Percentiles rank a stretch among this genome's conserved stretches.
These are phyloP conservation scores for Falco peregrinus DNA, from an alignment of 2,797 vertebrate genomes.

Conservation along the genomic window DNA sequence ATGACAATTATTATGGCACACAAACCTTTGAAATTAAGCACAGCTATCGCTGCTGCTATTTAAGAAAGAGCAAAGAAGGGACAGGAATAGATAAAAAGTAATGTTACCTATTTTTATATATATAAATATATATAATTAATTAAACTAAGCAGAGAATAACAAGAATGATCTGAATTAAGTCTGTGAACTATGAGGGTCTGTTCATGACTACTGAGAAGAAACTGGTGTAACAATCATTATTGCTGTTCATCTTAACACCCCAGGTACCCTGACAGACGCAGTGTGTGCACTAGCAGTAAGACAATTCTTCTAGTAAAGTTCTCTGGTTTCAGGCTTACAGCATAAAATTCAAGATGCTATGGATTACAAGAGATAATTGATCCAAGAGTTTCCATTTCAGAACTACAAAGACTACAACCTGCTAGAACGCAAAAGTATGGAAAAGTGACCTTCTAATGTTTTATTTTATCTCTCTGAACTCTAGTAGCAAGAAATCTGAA, in stretches of 20 bases:
- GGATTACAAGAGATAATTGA: not conserved
- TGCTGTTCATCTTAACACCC: not conserved
- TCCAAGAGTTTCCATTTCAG: not conserved
- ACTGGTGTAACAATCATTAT: not conserved
- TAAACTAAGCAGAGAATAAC: not conserved
- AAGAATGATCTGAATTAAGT: not conserved
- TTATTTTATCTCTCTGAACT: not conserved
- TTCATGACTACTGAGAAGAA: not conserved
- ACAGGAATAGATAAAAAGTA: not conserved
- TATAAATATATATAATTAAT: not conserved
- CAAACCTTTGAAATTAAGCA: not conserved
- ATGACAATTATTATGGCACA: not conserved
- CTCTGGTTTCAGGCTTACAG: not conserved
- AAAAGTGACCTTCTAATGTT: not conserved
- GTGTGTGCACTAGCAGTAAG: accelerated
- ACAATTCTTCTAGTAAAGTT: not conserved
- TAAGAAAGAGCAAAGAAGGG: not conserved
- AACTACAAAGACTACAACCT: not conserved
- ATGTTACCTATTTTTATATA: not conserved
- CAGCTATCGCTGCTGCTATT: not conserved
- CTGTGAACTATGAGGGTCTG: not conserved
- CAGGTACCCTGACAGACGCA: not conserved
- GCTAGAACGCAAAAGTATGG: not conserved
- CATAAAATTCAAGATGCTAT: not conserved
- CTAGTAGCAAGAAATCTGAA: not conserved